Conservation (phyloP, 2,888 invertebrate species). For the Oscheius sp. region DNA sequence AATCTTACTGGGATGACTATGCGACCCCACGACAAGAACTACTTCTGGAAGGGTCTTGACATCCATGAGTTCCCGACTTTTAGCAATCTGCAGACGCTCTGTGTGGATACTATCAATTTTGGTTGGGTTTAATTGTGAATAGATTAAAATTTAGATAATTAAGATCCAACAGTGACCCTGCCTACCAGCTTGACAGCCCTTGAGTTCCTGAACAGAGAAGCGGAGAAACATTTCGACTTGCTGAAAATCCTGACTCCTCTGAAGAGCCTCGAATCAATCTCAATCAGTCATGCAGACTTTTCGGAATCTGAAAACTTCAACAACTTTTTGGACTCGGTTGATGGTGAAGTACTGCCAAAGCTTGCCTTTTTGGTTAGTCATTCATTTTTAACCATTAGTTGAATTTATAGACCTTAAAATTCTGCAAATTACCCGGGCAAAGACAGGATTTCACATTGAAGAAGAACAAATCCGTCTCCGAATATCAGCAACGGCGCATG, state of each 20-base stretch:
- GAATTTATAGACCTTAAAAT: constrained; percentile 10
- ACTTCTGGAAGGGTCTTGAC: constrained; percentile 21
- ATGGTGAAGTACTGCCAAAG: background rate
- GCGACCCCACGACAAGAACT: constrained; percentile 24
- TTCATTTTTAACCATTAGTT: background rate
- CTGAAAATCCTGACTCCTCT: background rate
- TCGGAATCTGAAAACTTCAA: background rate
- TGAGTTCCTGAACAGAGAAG: constrained; percentile 22
- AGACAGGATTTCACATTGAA: background rate
- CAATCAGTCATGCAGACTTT: constrained; percentile 22
- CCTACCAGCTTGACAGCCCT: constrained; percentile 7
- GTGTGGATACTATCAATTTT: constrained; percentile 16
- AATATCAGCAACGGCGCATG: constrained; percentile 12
- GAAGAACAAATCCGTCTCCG: background rate
- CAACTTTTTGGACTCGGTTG: constrained; percentile 11
- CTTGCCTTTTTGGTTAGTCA: constrained; percentile 7
- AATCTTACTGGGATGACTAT: background rate
- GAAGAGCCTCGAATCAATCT: constrained; percentile 21
- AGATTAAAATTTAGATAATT: background rate
- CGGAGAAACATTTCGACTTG: background rate
- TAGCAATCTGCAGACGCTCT: constrained; percentile 4
- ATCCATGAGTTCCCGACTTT: constrained; percentile 8
- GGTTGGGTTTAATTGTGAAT: background rate
- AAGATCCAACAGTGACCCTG: background rate
- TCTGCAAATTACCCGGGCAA: constrained; percentile 14